Conservation (phyloP, 2,888 invertebrate genomes). For the Drosophila colorata region DNA sequence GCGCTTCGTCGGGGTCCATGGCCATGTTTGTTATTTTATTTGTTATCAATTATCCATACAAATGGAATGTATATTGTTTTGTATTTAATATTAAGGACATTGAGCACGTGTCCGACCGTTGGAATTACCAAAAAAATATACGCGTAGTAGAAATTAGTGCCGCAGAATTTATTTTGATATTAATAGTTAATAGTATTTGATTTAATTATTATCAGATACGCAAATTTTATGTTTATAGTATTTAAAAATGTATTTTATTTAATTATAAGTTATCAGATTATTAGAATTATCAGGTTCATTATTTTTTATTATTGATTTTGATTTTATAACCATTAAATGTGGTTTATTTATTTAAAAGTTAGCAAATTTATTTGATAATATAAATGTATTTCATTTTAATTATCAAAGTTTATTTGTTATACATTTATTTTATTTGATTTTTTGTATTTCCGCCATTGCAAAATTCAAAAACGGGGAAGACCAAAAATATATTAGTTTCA, state of each 20-base stretch:
- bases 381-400: background rate
- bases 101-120: conserved; percentile 53
- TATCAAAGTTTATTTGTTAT: background rate
- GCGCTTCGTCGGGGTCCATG: conserved; percentile 84
- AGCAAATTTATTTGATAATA: conserved; percentile 3
- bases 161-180: conserved; percentile 27
- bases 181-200: conserved; percentile 5
- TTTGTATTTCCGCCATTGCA: conserved; percentile 51
- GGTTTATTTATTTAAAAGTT: too few relatives aligned
- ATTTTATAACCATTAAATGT: conserved; percentile 30
- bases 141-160: conserved; percentile 46
- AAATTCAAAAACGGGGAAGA: conserved; percentile 77
- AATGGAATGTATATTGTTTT: conserved; percentile 24
- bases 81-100: conserved; percentile 9
- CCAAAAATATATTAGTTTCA: conserved; percentile 78
- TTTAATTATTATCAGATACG: conserved; percentile 6
- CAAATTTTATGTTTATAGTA: too few relatives aligned
- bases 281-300: too few relatives aligned
- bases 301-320: conserved; percentile 16
- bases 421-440: conserved; percentile 14
- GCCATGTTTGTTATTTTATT: conserved; percentile 30
- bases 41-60: conserved; percentile 29
- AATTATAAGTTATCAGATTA: too few relatives aligned
- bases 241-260: too few relatives aligned
- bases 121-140: conserved; percentile 51